Evolutionary conservation across 2,113 vertebrate species (phyloP).

Genomic region (Poeciliopsis occidentalis): DNA sequence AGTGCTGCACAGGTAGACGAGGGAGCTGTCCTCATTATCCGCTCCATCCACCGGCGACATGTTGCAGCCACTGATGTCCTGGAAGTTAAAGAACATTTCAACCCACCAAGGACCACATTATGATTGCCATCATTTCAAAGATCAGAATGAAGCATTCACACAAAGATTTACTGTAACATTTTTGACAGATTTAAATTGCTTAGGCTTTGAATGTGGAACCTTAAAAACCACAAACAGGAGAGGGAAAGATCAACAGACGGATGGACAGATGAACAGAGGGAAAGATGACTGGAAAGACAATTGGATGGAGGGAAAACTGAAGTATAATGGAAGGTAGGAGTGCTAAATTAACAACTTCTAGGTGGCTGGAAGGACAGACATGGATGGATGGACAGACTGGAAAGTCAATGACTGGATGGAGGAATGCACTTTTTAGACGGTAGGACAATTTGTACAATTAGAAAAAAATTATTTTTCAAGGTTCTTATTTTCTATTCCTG

Average conservation of each 20-base stretch:
- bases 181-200: not conserved
- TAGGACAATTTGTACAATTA: too few species aligned
- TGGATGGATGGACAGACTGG: too few species aligned
- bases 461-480: too few species aligned
- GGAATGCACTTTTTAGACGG: not conserved
- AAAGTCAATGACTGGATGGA: not conserved
- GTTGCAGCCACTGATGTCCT: conserved; percentile 91
- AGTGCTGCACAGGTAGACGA: conserved; percentile 88
- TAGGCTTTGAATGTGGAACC: too few species aligned
- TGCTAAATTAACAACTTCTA: too few species aligned
- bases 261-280: not conserved
- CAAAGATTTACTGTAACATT: not conserved
- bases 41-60: conserved; percentile 87
- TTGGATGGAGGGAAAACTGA: too few species aligned
- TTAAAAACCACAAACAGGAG: not conserved
- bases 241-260: not conserved
- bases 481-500: too few species aligned
- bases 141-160: not conserved
- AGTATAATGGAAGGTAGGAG: too few species aligned
- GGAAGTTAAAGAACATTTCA: not conserved
- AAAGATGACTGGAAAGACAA: not conserved
- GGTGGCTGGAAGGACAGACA: too few species aligned
- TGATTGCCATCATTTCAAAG: not conserved
- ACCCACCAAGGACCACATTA: not conserved
- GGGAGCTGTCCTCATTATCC: conserved; percentile 80